Evolutionary conservation across 1,140 invertebrate species (phyloP).

Genomic region (Drosophila equinoxialis): DNA sequence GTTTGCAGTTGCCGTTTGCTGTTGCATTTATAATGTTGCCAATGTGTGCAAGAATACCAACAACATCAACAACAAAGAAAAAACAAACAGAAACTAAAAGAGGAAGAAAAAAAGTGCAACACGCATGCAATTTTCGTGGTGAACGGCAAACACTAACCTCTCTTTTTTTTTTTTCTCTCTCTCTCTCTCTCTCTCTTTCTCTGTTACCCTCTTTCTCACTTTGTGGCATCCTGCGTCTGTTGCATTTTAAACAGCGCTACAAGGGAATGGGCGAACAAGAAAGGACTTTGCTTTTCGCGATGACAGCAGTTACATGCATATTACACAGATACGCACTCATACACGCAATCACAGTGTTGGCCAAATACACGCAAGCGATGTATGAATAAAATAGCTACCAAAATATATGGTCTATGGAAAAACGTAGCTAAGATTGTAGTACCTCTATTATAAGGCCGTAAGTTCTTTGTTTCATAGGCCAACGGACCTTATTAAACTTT

Average conservation of each 20-base stretch:
- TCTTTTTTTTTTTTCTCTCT: neutral
- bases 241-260: conserved; percentile 67
- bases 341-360: conserved; percentile 38
- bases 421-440: too few species aligned
- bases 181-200: neutral
- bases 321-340: conserved; percentile 42
- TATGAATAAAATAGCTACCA: neutral
- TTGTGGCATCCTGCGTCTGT: conserved; percentile 34
- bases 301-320: conserved; percentile 69
- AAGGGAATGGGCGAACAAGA: conserved; percentile 21
- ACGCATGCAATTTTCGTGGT: conserved; percentile 64
- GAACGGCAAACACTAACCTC: conserved; percentile 47
- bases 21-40: conserved; percentile 77
- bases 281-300: conserved; percentile 57
- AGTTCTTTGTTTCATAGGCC: too few species aligned
- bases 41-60: conserved; percentile 46
- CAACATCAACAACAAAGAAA: conserved; percentile 4
- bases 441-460: too few species aligned
- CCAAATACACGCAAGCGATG: conserved; percentile 4
- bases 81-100: conserved; percentile 9
- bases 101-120: conserved; percentile 34
- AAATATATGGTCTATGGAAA: neutral
- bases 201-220: neutral
- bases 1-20: conserved; percentile 56
- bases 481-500: too few species aligned